phyloP scores from a whole-genome alignment of 2,113 vertebrate genomes.

The Chauna torquata region DNA sequence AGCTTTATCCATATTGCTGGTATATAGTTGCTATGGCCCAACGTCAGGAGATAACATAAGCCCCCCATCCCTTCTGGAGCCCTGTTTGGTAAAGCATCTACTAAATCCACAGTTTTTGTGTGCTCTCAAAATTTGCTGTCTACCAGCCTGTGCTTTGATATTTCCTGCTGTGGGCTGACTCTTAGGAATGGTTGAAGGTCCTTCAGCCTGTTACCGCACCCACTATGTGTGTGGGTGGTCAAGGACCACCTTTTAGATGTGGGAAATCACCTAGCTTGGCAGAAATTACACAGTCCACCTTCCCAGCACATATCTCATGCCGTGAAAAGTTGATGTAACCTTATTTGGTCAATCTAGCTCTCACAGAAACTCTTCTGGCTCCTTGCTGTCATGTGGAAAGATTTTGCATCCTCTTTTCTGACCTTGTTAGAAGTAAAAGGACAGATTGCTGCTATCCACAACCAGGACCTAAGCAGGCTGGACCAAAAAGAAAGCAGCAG shows the following conservation, averaged over 20 bases:
- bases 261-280: not conserved
- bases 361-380: not conserved
- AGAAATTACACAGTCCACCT: not conserved
- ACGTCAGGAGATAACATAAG: not conserved
- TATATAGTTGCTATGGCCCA: not conserved
- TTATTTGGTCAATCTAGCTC: not conserved
- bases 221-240: accelerated
- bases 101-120: not conserved
- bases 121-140: not conserved
- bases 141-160: not conserved
- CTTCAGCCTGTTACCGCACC: not conserved
- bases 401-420: not conserved
- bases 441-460: not conserved
- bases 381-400: not conserved
- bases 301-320: not conserved
- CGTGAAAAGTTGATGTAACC: not conserved
- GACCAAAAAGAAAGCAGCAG: not conserved
- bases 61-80: not conserved
- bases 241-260: not conserved
- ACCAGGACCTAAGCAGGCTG: not conserved
- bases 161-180: not conserved
- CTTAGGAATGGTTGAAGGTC: not conserved
- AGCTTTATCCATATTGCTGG: not conserved
- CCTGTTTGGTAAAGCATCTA: not conserved
- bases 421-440: not conserved